These are phyloP conservation scores for Brachystomella parvula DNA, from an alignment of 1,140 invertebrate species.

Conservation along the genomic window DNA sequence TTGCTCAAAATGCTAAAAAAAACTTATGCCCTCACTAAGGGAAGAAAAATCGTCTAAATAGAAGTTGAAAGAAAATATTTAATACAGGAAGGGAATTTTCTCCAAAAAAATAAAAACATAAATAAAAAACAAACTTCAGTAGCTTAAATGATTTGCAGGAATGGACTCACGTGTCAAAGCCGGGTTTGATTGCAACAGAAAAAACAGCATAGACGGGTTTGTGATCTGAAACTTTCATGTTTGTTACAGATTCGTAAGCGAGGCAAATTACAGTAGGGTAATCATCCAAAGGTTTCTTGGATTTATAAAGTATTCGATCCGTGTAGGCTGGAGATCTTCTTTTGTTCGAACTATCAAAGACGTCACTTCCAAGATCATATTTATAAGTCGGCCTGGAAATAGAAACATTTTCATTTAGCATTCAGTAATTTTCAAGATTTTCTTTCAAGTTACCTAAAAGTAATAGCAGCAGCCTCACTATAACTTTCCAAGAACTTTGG, in stretches of 20 bases:
- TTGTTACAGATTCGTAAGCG: constrained; percentile 30
- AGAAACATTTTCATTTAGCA: background rate
- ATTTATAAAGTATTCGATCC: constrained; percentile 34
- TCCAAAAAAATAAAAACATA: background rate
- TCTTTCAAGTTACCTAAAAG: constrained; percentile 24
- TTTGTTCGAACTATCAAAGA: constrained; percentile 34
- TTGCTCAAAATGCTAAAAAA: background rate
- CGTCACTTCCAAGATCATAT: constrained; percentile 33
- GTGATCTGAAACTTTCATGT: constrained; percentile 32
- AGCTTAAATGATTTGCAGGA: background rate
- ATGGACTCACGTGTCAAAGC: constrained; percentile 34
- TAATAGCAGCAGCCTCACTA: constrained; percentile 32
- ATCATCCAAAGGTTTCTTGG: constrained; percentile 7
- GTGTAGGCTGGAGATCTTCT: constrained; percentile 36
- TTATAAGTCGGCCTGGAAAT: constrained; percentile 35
- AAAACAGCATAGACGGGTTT: constrained; percentile 34
- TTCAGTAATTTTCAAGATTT: constrained; percentile 11
- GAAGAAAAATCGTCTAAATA: background rate
- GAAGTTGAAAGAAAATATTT: constrained; percentile 1
- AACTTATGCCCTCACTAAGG: background rate
- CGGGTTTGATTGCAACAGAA: constrained; percentile 31
- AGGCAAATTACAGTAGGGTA: constrained; percentile 21
- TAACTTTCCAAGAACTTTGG: constrained; percentile 26
- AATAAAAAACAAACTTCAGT: background rate
- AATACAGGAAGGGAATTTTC: background rate